phyloP scores from a whole-genome alignment of 2,888 invertebrate species.

The Chloroclysta siterata region DNA sequence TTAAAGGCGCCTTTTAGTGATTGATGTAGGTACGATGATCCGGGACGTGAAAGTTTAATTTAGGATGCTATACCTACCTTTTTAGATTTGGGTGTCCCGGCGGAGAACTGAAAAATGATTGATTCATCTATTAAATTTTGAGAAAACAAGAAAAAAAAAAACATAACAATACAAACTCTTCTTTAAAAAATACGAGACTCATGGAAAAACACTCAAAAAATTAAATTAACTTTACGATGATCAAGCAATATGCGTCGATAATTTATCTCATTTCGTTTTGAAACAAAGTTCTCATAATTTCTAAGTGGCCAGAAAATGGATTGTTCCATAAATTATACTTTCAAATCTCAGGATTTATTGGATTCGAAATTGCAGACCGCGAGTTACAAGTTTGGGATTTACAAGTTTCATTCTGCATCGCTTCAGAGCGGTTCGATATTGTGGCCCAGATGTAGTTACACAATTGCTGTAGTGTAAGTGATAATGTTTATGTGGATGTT shows the following conservation, averaged over 20 bases:
- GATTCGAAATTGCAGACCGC: slow-evolving; percentile 43
- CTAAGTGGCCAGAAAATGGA: slow-evolving; percentile 37
- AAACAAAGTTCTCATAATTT: slow-evolving; percentile 39
- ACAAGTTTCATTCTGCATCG: slow-evolving; percentile 30
- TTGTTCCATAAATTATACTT: slow-evolving; percentile 44
- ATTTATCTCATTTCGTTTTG: slow-evolving; percentile 31
- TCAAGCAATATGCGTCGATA: slow-evolving; percentile 15
- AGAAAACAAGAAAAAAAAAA: neutral
- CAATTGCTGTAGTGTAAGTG: no score
- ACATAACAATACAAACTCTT: neutral
- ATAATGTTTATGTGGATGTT: no score
- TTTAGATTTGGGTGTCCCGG: neutral
- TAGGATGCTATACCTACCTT: slow-evolving; percentile 1
- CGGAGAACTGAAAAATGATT: neutral
- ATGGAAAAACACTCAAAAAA: neutral
- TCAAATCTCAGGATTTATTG: slow-evolving; percentile 44
- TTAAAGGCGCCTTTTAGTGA: slow-evolving; percentile 18
- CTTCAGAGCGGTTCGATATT: slow-evolving; percentile 6
- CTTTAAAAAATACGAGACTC: neutral
- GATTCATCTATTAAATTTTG: neutral
- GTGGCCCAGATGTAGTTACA: neutral
- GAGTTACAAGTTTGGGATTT: slow-evolving; percentile 38
- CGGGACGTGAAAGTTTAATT: slow-evolving; percentile 9
- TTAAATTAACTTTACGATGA: slow-evolving; percentile 2
- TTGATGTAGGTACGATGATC: slow-evolving; percentile 22